A percentile compares a stretch with the other conserved stretches of the same genome.
These are phyloP conservation scores for Tipula vernalis DNA, from an alignment of 2,888 invertebrate genomes.

Conservation along the genomic window DNA sequence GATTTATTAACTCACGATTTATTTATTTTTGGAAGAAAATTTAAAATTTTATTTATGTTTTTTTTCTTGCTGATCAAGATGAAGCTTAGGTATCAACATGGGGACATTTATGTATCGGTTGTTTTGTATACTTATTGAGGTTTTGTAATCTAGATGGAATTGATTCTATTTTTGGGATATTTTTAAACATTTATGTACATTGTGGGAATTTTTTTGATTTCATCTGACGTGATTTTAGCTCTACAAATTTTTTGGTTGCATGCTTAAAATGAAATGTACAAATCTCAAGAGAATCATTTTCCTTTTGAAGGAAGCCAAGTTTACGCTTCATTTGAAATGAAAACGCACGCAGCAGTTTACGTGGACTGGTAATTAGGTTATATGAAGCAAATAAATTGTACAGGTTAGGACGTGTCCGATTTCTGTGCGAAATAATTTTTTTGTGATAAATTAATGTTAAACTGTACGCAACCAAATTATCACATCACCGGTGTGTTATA, in stretches of 20 bases:
- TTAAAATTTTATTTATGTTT: not conserved
- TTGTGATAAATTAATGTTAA: too few species aligned
- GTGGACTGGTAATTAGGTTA: too few species aligned
- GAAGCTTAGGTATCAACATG: not conserved
- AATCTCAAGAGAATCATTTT: not conserved
- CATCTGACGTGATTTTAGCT: not conserved
- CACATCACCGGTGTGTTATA: too few species aligned
- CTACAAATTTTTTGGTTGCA: not conserved
- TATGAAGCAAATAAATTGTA: too few species aligned
- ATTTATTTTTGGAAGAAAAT: not conserved
- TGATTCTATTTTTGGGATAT: not conserved
- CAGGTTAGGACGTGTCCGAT: too few species aligned
- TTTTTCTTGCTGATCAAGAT: not conserved
- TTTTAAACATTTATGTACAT: not conserved
- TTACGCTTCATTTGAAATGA: too few species aligned
- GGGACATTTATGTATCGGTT: not conserved
- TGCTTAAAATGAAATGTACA: not conserved
- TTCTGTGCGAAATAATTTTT: too few species aligned
- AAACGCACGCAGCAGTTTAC: too few species aligned
- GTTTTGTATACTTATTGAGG: not conserved
- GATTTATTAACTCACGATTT: constrained; percentile 4
- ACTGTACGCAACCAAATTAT: too few species aligned
- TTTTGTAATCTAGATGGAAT: not conserved
- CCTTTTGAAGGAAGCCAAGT: too few species aligned
- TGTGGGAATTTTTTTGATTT: not conserved